Base-by-base conservation (phyloP, 2,797 vertebrate species). In the Karalla daura region DNA sequence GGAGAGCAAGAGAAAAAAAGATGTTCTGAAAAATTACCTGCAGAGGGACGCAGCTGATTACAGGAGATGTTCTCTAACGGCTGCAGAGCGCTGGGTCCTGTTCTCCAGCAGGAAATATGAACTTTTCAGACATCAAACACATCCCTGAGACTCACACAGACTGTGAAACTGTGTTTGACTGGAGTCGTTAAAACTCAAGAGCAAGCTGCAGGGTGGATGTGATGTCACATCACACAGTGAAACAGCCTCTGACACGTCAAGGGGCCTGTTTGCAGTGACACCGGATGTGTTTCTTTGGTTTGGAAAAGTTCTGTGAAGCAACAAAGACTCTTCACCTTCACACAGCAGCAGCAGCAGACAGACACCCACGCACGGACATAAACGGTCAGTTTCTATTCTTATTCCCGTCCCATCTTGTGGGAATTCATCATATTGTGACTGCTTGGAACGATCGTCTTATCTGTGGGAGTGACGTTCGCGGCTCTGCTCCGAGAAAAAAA, bases 281-380 rank as follows among this genome's bases (percentile, higher is more conserved):
- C 71, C 43, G 76, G 47, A 69, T 50, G 58, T 35, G 47, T 73
- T 21, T 18, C 49, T 62, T 54, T 50, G 81, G 47, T 70, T 64
- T 44, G 14, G 28, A 64, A 68, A 33, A 1, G 43, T 56, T 67
- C 25, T 8, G 7, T 0, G 28, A n/a, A 37, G n/a, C 12, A 4
- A 59, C 50, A 49, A 14, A 17, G 11, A 54, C 21, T 43, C 17
- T 20, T 23, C 32, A 49, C 51, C 13, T 33, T 10, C 10, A 10
- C 10, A 7, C 7, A 30, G 7, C 28, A 6, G 7, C 10, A 58
- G 52, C 17, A 23, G 28, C 56, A 39, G 24, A 43, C 13, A 40
- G 28, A 36, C 39, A 47, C 45, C 44, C 45, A 58, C 59, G 21
- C 45, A 21, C 0, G 0, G 3, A 20, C 5, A 1, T 30, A 30